A percentile compares a stretch with the other conserved stretches of the same genome.
These are phyloP conservation scores for Siphamia tubifer DNA, from an alignment of 2,113 vertebrate genomes.

Conservation along the genomic window DNA sequence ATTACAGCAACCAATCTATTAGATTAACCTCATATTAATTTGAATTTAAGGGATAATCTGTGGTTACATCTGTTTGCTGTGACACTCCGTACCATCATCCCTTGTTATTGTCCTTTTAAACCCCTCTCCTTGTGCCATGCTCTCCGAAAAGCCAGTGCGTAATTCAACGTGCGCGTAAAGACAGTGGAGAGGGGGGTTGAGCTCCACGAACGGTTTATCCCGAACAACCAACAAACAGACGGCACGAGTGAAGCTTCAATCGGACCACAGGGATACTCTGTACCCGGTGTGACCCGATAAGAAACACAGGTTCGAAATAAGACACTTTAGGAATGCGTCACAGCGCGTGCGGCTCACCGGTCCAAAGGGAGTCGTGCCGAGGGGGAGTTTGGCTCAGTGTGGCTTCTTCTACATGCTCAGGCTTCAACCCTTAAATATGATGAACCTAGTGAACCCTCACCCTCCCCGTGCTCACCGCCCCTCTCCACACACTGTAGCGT, in stretches of 20 bases:
- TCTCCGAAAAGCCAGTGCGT: slow-evolving; percentile 51
- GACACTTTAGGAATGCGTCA: slow-evolving; percentile 47
- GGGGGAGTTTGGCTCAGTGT: slow-evolving; percentile 17
- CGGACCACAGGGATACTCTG: slow-evolving; percentile 48
- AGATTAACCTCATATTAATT: slow-evolving; percentile 65
- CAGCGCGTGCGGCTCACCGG: slow-evolving; percentile 22
- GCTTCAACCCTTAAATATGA: slow-evolving; percentile 27
- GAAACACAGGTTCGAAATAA: background rate
- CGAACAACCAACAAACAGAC: slow-evolving; percentile 16
- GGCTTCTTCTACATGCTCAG: slow-evolving; percentile 8
- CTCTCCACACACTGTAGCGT: slow-evolving; percentile 41
- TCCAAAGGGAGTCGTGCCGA: no score
- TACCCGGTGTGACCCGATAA: slow-evolving; percentile 61
- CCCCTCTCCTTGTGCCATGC: slow-evolving; percentile 36
- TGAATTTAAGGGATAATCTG: slow-evolving; percentile 65
- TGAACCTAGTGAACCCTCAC: slow-evolving; percentile 73
- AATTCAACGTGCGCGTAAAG: slow-evolving; percentile 51
- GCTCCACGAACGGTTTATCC: slow-evolving; percentile 31
- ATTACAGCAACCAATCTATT: slow-evolving; percentile 64
- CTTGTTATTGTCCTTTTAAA: slow-evolving; percentile 63
- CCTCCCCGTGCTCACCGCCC: slow-evolving; percentile 46
- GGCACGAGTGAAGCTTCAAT: slow-evolving; percentile 37
- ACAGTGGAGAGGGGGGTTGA: slow-evolving; percentile 20
- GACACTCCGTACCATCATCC: slow-evolving; percentile 64
- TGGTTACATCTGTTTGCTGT: slow-evolving; percentile 66